A percentile compares a stretch with the other conserved stretches of the same genome.
These are phyloP conservation scores for Yoshiicerus persimilis DNA, from an alignment of 1,140 invertebrate genomes.

Conservation along the genomic window DNA sequence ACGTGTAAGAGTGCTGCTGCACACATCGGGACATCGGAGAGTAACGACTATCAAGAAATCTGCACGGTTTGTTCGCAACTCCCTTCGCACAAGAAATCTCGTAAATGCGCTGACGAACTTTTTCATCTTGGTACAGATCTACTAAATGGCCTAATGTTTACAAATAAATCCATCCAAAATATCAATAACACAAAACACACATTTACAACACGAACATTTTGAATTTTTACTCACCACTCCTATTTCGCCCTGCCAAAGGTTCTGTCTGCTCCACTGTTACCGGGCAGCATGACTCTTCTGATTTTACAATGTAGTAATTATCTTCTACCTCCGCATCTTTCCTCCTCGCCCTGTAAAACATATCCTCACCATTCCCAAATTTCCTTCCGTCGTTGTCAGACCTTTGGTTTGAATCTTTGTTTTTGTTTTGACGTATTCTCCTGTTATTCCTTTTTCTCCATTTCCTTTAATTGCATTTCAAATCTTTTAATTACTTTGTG, in stretches of 20 bases:
- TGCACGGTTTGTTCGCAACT: conserved; percentile 71
- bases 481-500: not conserved
- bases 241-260: conserved; percentile 73
- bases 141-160: conserved; percentile 41
- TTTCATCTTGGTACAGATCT: conserved; percentile 45
- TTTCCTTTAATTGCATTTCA: not conserved
- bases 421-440: not conserved
- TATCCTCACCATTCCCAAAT: not conserved
- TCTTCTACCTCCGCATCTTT: not conserved
- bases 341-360: not conserved
- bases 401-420: not conserved
- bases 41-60: conserved; percentile 70
- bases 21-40: conserved; percentile 73
- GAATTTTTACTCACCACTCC: conserved; percentile 48
- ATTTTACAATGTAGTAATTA: not conserved
- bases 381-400: not conserved
- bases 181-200: not conserved
- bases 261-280: conserved; percentile 72
- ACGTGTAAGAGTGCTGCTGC: conserved; percentile 78
- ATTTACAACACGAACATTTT: not conserved
- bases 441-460: not conserved
- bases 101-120: conserved; percentile 65
- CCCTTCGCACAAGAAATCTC: conserved; percentile 74
- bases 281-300: conserved; percentile 66
- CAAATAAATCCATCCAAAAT: not conserved